Conservation (phyloP, 2,797 vertebrate genomes). For the Sebastes dallii region DNA sequence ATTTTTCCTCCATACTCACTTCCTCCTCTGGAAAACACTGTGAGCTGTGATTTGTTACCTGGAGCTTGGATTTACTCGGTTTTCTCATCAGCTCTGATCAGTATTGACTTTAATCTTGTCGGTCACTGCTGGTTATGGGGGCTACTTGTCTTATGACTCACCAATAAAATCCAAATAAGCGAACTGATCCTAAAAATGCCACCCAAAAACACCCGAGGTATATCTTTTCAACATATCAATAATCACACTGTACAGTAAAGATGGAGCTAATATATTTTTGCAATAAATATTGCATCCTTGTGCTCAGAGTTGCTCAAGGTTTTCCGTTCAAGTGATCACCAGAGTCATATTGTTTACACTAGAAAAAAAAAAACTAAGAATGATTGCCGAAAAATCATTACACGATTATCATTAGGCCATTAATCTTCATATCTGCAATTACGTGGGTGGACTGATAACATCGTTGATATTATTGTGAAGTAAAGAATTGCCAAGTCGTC, state of each 20-base stretch:
- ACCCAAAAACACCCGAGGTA: neutral
- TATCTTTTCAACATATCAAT: neutral
- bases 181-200: neutral
- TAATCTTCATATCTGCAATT: conserved; percentile 47
- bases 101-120: neutral
- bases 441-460: conserved; percentile 5
- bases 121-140: neutral
- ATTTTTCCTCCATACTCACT: neutral
- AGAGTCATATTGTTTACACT: conserved; percentile 5
- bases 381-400: conserved; percentile 45
- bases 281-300: conserved; percentile 2
- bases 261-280: neutral
- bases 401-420: conserved; percentile 20
- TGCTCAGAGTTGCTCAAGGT: neutral
- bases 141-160: neutral
- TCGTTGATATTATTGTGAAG: conserved; percentile 27
- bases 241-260: neutral
- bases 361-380: conserved; percentile 9
- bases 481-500: neutral
- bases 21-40: neutral
- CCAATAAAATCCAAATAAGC: neutral
- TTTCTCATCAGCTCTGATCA: neutral
- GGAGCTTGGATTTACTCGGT: neutral
- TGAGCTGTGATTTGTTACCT: conserved; percentile 4
- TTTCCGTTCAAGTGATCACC: conserved; percentile 12